Conservation (phyloP, 2,113 vertebrate genomes). For the Cisticola juncidis region DNA sequence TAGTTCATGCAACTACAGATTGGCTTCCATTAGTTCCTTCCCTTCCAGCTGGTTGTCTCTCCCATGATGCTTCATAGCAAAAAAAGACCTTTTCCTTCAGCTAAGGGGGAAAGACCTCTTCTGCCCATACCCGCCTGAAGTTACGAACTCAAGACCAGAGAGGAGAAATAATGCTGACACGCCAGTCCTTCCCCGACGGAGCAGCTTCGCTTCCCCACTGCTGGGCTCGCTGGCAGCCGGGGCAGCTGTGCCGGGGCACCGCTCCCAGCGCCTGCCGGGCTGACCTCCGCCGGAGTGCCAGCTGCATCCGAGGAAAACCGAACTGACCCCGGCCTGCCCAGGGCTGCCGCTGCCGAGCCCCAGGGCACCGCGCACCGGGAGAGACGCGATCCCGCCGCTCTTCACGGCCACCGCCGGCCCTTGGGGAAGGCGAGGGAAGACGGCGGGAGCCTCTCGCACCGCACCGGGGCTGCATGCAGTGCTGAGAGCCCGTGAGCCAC, state of each 20-base stretch:
- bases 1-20: accelerated
- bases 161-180: accelerated
- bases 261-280: neutral
- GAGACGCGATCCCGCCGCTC: too few species aligned
- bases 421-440: neutral
- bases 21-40: neutral
- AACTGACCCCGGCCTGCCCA: too few species aligned
- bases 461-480: neutral
- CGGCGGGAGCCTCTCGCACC: neutral
- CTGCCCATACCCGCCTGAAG: neutral
- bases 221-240: neutral
- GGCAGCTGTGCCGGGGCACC: neutral
- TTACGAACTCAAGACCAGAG: too few species aligned
- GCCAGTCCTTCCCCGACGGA: neutral
- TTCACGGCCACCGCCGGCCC: neutral
- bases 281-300: neutral
- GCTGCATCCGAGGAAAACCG: neutral
- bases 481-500: too few species aligned
- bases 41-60: neutral
- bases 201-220: neutral
- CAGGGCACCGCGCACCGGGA: accelerated
- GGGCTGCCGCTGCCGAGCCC: neutral
- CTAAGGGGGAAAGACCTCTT: neutral
- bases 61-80: neutral
- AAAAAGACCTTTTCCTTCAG: neutral